These are phyloP conservation scores for Blennius ocellaris DNA, from an alignment of 2,113 vertebrate species.

Conservation along the genomic window DNA sequence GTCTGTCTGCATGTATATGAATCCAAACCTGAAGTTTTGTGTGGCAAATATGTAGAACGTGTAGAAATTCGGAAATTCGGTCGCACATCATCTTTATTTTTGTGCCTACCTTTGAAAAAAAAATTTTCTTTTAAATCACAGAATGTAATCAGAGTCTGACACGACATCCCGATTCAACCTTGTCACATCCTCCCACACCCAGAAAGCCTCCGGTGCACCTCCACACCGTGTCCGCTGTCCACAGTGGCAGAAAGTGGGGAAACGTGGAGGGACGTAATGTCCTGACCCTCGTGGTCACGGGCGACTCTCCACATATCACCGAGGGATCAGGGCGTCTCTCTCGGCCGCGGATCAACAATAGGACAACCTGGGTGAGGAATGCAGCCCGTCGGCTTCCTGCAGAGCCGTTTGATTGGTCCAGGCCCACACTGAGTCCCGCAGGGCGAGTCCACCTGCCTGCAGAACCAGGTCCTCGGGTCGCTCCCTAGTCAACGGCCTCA, in stretches of 20 bases:
- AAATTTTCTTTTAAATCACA: too few relatives aligned
- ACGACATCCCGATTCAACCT: too few relatives aligned
- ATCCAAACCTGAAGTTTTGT: too few relatives aligned
- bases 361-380: conserved; percentile 67
- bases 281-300: background rate
- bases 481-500: background rate
- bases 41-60: too few relatives aligned
- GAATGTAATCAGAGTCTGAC: too few relatives aligned
- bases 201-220: too few relatives aligned
- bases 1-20: too few relatives aligned
- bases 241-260: conserved; percentile 11
- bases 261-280: background rate
- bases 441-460: conserved; percentile 47
- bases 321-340: conserved; percentile 56
- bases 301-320: background rate
- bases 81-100: too few relatives aligned
- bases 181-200: too few relatives aligned
- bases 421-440: conserved; percentile 17
- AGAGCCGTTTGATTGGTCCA: conserved; percentile 44
- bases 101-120: too few relatives aligned
- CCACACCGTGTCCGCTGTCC: conserved; percentile 28
- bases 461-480: conserved; percentile 19
- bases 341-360: conserved; percentile 41
- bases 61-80: too few relatives aligned
- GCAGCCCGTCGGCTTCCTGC: conserved; percentile 57